Evolutionary conservation across 1,140 invertebrate genomes (phyloP).

Genomic region (Drosophila sp.): DNA sequence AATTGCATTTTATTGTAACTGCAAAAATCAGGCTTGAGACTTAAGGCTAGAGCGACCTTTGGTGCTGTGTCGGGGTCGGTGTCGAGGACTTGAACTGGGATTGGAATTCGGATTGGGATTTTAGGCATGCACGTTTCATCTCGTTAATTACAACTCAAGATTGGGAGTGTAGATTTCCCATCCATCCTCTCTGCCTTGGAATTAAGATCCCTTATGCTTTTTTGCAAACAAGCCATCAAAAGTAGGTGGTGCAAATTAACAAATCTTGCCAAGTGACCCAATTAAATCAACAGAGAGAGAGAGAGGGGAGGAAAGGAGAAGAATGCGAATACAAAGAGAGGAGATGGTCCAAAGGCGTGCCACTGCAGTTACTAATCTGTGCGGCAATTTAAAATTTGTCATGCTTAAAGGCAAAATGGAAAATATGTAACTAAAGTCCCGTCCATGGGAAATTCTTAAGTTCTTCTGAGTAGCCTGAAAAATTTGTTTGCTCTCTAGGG

Average conservation of each 20-base stretch:
- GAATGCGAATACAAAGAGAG: not conserved
- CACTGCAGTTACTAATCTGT: conserved; percentile 34
- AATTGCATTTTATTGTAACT: conserved; percentile 76
- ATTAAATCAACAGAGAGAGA: conserved; percentile 61
- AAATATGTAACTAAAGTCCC: conserved; percentile 50
- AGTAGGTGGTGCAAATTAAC: conserved; percentile 79
- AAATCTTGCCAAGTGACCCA: conserved; percentile 79
- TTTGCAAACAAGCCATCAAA: conserved; percentile 72
- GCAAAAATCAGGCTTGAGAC: conserved; percentile 40
- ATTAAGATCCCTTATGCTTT: conserved; percentile 30
- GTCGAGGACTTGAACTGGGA: conserved; percentile 5
- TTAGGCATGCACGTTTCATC: conserved; percentile 68
- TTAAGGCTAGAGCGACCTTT: conserved; percentile 51
- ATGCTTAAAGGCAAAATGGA: conserved; percentile 63
- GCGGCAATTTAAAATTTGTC: conserved; percentile 75
- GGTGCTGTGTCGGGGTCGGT: conserved; percentile 33
- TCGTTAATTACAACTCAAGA: conserved; percentile 66
- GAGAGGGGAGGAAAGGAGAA: not conserved
- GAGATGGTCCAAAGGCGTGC: not conserved
- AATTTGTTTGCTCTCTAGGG: conserved; percentile 5
- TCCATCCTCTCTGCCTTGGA: conserved; percentile 45
- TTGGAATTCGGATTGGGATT: conserved; percentile 55
- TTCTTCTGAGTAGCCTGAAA: not conserved
- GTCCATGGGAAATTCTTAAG: conserved; percentile 15
- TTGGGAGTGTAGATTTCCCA: not conserved